phyloP scores from a whole-genome alignment of 2,888 invertebrate genomes.

The Pristionchus japonicus region DNA sequence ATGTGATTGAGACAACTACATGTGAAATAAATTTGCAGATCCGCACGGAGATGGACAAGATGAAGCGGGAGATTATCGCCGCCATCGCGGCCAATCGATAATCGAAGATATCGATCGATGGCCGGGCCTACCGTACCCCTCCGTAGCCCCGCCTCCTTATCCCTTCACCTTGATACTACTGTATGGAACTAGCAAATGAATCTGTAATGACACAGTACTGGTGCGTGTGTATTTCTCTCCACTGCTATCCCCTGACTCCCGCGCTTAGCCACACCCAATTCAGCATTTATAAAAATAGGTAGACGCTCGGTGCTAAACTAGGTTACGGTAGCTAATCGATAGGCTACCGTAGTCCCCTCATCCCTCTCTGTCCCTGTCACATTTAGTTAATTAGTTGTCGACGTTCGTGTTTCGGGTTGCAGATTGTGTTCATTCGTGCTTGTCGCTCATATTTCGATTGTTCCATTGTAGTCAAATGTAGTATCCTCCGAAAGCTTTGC shows the following conservation, averaged over 20 bases:
- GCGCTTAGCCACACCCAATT: background rate
- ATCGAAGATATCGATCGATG: background rate
- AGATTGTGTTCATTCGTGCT: background rate
- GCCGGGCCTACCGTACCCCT: slow-evolving; percentile 5
- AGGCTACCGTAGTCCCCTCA: background rate
- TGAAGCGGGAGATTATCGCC: slow-evolving; percentile 42
- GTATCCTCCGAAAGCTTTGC: background rate
- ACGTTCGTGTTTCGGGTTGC: background rate
- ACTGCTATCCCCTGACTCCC: background rate
- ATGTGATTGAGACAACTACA: no score
- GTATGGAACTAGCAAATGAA: slow-evolving; percentile 30
- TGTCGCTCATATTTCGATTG: background rate
- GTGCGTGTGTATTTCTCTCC: slow-evolving; percentile 18
- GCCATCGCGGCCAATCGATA: slow-evolving; percentile 34
- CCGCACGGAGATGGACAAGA: slow-evolving; percentile 37
- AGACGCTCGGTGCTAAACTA: background rate
- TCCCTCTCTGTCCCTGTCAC: background rate
- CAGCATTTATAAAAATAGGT: slow-evolving; percentile 8
- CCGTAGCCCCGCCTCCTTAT: background rate
- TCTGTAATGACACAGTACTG: slow-evolving; percentile 20
- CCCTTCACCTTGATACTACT: background rate
- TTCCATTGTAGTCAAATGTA: background rate
- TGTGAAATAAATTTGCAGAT: slow-evolving; percentile 28
- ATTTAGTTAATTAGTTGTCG: slow-evolving; percentile 7
- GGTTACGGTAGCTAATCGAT: background rate